Percentiles rank a stretch among this genome's conserved stretches.
phyloP scores from a whole-genome alignment of 2,113 vertebrate genomes.

The Aspidoscelis tigris region DNA sequence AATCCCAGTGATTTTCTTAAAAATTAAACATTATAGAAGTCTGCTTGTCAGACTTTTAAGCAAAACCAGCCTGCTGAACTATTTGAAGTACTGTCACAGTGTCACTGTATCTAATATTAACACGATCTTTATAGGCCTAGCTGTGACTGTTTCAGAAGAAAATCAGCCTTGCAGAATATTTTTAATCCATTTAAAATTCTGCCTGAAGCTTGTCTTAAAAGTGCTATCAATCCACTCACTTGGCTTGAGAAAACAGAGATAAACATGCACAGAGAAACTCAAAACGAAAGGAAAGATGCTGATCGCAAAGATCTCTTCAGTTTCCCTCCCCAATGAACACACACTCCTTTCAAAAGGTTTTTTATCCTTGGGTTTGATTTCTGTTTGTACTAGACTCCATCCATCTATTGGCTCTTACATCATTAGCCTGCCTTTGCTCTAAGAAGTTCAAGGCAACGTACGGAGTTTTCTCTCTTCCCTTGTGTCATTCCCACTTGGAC shows the following conservation, averaged over 20 bases:
- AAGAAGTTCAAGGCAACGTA: too few species aligned
- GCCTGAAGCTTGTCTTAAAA: constrained; percentile 10
- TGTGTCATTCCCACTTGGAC: too few species aligned
- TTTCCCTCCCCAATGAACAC: background rate
- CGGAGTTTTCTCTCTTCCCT: too few species aligned
- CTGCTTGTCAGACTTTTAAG: background rate
- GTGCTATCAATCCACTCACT: constrained; percentile 4
- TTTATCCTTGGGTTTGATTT: background rate
- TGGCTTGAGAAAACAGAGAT: background rate
- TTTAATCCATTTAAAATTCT: constrained; percentile 18
- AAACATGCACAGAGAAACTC: background rate
- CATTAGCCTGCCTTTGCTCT: too few species aligned
- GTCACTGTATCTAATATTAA: background rate
- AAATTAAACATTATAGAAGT: background rate
- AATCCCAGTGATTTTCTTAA: background rate
- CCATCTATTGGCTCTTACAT: too few species aligned
- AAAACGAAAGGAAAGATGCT: background rate
- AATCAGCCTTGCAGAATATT: constrained; percentile 1
- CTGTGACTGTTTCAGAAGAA: constrained; percentile 2
- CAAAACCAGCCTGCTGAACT: background rate
- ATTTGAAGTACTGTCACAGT: background rate
- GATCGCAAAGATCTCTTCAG: background rate
- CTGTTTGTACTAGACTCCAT: too few species aligned
- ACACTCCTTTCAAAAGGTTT: background rate
- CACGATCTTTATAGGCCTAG: background rate